phyloP scores from a whole-genome alignment of 2,888 invertebrate species.

The Sialis fuliginosa region DNA sequence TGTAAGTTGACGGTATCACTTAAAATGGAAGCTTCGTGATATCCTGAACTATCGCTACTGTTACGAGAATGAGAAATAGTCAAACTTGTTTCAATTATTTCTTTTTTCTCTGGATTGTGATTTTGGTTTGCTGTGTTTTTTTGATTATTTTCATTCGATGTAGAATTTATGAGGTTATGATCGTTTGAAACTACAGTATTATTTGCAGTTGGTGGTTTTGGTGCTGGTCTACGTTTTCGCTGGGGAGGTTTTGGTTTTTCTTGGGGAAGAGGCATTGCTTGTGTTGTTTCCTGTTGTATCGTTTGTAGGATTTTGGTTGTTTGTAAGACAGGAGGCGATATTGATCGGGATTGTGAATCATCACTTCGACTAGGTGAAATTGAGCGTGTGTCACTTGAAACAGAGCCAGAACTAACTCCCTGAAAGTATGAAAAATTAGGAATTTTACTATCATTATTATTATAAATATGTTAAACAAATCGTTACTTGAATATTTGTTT shows the following conservation, averaged over 20 bases:
- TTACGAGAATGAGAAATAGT: slow-evolving; percentile 48
- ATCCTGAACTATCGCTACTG: slow-evolving; percentile 55
- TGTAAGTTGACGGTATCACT: slow-evolving; percentile 36
- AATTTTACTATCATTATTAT: too few species aligned
- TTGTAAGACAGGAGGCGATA: slow-evolving; percentile 22
- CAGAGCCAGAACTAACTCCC: slow-evolving; percentile 24
- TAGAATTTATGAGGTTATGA: slow-evolving; percentile 10
- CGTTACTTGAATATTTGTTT: background rate
- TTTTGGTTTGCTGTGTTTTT: slow-evolving; percentile 10
- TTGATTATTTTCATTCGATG: slow-evolving; percentile 10
- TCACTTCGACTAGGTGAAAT: slow-evolving; percentile 43
- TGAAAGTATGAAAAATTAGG: slow-evolving; percentile 13
- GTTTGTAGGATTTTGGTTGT: slow-evolving; percentile 13
- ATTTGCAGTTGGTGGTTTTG: slow-evolving; percentile 29
- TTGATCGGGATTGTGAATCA: slow-evolving; percentile 28
- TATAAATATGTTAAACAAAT: too few species aligned
- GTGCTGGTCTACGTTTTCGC: slow-evolving; percentile 36
- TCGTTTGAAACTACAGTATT: slow-evolving; percentile 7
- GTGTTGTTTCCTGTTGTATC: slow-evolving; percentile 18
- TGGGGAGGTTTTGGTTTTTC: slow-evolving; percentile 30
- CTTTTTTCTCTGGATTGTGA: slow-evolving; percentile 6
- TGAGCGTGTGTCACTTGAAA: slow-evolving; percentile 25
- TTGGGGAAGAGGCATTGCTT: slow-evolving; percentile 18
- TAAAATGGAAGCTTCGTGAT: slow-evolving; percentile 48
- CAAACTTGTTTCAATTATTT: slow-evolving; percentile 19